phyloP scores from a whole-genome alignment of 2,113 vertebrate genomes.

The Mobula birostris region DNA sequence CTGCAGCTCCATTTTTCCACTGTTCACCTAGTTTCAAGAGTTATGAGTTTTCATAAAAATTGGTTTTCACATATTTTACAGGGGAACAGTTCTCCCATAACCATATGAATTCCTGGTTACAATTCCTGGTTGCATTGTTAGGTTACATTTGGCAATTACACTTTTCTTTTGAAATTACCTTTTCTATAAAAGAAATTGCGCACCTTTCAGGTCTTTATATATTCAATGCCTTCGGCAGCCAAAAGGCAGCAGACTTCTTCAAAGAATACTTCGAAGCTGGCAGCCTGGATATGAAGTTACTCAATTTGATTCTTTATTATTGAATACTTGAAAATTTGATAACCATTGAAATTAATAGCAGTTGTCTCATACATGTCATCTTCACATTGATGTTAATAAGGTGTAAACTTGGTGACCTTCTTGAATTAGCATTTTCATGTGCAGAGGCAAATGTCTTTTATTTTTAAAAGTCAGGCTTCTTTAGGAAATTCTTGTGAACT shows the following conservation, averaged over 20 bases:
- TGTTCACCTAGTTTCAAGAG: slow-evolving; percentile 23
- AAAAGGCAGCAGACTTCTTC: neutral
- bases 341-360: slow-evolving; percentile 8
- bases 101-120: neutral
- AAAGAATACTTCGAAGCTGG: neutral
- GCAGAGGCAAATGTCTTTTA: neutral
- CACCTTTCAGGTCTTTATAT: slow-evolving; percentile 1
- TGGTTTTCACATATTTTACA: neutral
- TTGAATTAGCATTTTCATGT: slow-evolving; percentile 2
- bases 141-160: neutral
- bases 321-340: no score
- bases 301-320: neutral
- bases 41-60: neutral
- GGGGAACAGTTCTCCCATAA: neutral
- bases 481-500: slow-evolving; percentile 3
- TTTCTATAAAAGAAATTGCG: neutral
- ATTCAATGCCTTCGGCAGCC: neutral
- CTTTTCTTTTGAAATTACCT: neutral
- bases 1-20: slow-evolving; percentile 26
- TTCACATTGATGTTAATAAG: neutral
- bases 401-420: neutral
- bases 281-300: neutral
- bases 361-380: neutral
- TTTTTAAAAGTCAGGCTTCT: neutral
- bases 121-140: neutral